Evolutionary conservation across 2,797 vertebrate genomes (phyloP).

Genomic region (Natrix natrix): DNA sequence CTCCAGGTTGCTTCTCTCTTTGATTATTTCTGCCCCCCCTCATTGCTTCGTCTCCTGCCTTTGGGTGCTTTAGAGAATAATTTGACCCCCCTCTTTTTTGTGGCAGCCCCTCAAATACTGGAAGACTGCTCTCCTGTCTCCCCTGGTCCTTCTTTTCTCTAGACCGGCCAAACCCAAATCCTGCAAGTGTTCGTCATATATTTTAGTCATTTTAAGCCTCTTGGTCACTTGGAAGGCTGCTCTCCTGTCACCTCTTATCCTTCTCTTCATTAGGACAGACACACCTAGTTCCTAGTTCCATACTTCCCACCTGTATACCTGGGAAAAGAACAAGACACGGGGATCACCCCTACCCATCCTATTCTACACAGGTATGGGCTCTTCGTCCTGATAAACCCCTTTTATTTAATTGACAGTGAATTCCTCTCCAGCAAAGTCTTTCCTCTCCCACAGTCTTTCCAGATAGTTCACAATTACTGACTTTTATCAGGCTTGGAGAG

Average conservation of each 20-base stretch:
- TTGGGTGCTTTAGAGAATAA: background rate
- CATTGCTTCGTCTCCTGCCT: background rate
- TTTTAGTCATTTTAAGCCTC: too few relatives aligned
- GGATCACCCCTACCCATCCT: background rate
- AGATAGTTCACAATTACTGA: too few relatives aligned
- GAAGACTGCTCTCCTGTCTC: accelerated
- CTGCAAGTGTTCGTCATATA: too few relatives aligned
- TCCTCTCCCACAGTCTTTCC: too few relatives aligned
- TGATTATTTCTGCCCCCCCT: background rate
- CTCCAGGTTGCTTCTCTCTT: background rate
- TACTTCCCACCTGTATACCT: background rate
- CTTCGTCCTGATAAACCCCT: too few relatives aligned
- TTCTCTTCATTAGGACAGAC: background rate
- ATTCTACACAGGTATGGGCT: background rate
- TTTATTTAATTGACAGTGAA: too few relatives aligned
- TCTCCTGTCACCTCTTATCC: background rate
- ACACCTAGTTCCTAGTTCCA: background rate
- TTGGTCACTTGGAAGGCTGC: background rate
- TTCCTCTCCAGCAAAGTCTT: too few relatives aligned
- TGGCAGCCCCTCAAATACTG: background rate
- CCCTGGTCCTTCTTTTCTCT: background rate
- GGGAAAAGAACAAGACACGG: background rate
- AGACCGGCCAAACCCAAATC: too few relatives aligned
- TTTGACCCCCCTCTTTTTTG: background rate
- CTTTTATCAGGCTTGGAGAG: too few relatives aligned